Conservation (phyloP, 2,888 invertebrate species). For the Sinotaia quadrata region DNA sequence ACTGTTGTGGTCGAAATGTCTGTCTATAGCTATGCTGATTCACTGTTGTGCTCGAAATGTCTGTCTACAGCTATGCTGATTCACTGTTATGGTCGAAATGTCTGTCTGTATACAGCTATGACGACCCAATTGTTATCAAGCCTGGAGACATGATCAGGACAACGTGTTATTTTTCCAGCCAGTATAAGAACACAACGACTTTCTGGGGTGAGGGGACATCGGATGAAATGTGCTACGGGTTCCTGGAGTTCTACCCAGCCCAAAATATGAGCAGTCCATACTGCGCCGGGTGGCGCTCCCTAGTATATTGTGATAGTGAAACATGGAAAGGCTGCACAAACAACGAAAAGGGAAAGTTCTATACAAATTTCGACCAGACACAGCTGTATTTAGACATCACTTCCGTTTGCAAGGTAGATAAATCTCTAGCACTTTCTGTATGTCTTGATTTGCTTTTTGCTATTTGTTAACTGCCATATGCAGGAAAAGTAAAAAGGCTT, state of each 20-base stretch:
- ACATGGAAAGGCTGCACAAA: not conserved
- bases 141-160: slow-evolving; percentile 20
- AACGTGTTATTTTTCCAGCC: slow-evolving; percentile 16
- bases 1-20: too few relatives aligned
- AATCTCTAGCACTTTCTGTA: too few relatives aligned
- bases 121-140: not conserved
- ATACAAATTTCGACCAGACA: not conserved
- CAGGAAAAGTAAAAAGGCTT: too few relatives aligned
- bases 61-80: too few relatives aligned
- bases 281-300: slow-evolving; percentile 10
- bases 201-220: slow-evolving; percentile 17
- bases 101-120: too few relatives aligned
- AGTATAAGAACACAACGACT: not conserved
- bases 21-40: too few relatives aligned
- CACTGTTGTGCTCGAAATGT: too few relatives aligned
- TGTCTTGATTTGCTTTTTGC: too few relatives aligned
- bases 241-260: slow-evolving; percentile 28
- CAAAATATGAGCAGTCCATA: not conserved
- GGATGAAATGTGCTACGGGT: slow-evolving; percentile 34
- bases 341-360: not conserved
- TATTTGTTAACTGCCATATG: too few relatives aligned
- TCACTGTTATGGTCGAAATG: too few relatives aligned
- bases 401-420: not conserved
- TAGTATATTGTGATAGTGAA: slow-evolving; percentile 5
- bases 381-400: not conserved